Base-by-base conservation (phyloP, 2,888 invertebrate species). In the Hybos culiciformis region DNA sequence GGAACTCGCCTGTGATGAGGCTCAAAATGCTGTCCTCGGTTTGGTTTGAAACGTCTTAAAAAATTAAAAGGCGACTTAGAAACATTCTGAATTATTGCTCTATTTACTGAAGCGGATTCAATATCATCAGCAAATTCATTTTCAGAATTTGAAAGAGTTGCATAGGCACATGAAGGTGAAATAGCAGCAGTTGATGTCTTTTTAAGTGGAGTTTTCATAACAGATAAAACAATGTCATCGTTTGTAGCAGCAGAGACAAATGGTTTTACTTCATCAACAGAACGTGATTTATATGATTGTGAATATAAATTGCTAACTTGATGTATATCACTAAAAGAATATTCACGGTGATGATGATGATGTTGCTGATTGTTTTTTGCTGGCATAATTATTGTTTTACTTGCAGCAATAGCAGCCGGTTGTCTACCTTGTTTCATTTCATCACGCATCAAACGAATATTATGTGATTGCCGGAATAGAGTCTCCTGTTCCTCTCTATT, bases 401-500 rank as follows among this genome's bases (percentile, higher is more conserved):
- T n/a, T n/a, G n/a, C n/a, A n/a, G n/a, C 44, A 12, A 42, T 26
- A 6, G 39, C 29, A 40, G 44, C 21, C 15, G 42, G 36, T 17
- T 47, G 46, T 11, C 46, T 41, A 5, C 39, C 47, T 17, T 50
- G 49, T 46, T 51, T 53, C 37, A 51, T 51, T 47, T 51, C 50
- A 42, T 54, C 52, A 34, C 54, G 55, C 41, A 53, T 52, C 52
- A 55, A 48, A 46, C 55, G 50, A 46, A 77, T 64, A 56, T 73
- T 74, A 51, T 75, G 70, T 52, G 75, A 75, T 56, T 75, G 75
- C 52, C 76, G 66, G 57, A 72, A 77, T 52, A 77, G 63, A 53
- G 68, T 72, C 57, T 75, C 75, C 63, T 77, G 75, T 58, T 76
- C 76, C 49, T 72, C 74, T 47, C 75, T 70, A 66, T 76, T 76